Base-by-base conservation (phyloP, 2,113 vertebrate species). In the Empidonax traillii region DNA sequence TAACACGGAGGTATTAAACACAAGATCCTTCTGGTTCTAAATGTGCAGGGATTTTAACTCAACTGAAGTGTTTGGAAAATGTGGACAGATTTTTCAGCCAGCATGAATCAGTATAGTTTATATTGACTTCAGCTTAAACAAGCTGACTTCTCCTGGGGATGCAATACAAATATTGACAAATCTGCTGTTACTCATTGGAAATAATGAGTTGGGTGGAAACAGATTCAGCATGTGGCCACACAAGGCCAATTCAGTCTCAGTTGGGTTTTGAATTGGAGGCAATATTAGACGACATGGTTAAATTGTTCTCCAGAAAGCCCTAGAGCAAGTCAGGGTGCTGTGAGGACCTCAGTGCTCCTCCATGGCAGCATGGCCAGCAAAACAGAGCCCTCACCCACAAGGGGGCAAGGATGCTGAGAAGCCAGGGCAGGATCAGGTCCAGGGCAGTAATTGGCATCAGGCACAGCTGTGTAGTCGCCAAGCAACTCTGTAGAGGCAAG, bases 131-230 rank as follows among this genome's bases (percentile, higher is more conserved):
- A 79, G 53, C n/a, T 82, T 85, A 87, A 87, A 79, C 25, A 28
- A 81, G 37, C 47, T 87, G 80, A 44, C 58, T 94, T 80, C 63
- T 73, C 25, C 58, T 66, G 66, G 47, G 69, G 27, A 55, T 81
- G 24, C 73, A 67, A 39, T 13, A 77, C 23, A 80, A 92, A 86
- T 96, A 92, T 78, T 93, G 90, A 86, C 73, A 95, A 55, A 84
- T 84, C 30, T 84, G 51, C 61, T 84, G 3, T 71, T 74, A 69
- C 27, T 71, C 33, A 24, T 27, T 79, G 51, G 53, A 75, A 82
- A 30, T 87, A 63, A 89, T 16, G 19, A 91, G 20, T 53, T 75
- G 53, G 37, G 31, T 43, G 78, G 58, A 56, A 94, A 65, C 12
- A 41, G 56, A 21, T 83, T 69, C 35, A 74, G 71, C 75, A 58